Base-by-base conservation (phyloP, 37 sponge, comb jelly and placozoan genomes). In the Chondrilla cf. caribensis region DNA sequence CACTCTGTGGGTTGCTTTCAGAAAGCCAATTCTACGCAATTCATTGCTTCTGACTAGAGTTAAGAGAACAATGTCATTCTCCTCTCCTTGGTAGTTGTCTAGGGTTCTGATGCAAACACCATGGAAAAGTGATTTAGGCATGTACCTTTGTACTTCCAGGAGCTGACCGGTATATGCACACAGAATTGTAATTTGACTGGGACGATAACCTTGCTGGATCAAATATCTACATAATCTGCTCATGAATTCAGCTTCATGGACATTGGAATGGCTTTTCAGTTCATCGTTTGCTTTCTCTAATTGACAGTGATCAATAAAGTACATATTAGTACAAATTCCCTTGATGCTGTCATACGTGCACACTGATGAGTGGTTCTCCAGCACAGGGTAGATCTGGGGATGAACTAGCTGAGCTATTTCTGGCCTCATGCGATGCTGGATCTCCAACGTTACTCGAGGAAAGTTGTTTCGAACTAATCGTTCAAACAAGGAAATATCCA, bases 1-100 rank as follows among this genome's bases (percentile, higher is more conserved):
- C 1, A 86, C 84, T 70, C 91, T 58, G 58, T 90, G 87, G 21
- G 58, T 32, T 22, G 32, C 58, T 28, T 58, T 82, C 18, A 83
- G 21, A 70, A 87, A 87, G 14, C 90, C 90, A 26, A 84, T 86
- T 40, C 58, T 78, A 19, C 73, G 38, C 36, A 55, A 70, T 72
- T 60, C 38, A 54, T 90, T 90, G 41, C 88, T 91, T 32, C 91
- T 83, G 17, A 91, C 91, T 9, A 86, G 70, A 8, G 91, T 87
- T 28, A 91, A 55, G 7, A 91, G 64, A 51, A 91, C 87, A 58
- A 91, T 87, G 42, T 87, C 88, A 81, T 91, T 91, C 70, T 91
- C 91, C 40, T 91, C 91, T 18, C 91, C 91, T 40, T 91, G 91
- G 59, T 81, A 91, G 37, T 79, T 84, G 68, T 91, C 88, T 17